These are phyloP conservation scores for Myopa testacea DNA, from an alignment of 2,888 invertebrate species.

Conservation along the genomic window DNA sequence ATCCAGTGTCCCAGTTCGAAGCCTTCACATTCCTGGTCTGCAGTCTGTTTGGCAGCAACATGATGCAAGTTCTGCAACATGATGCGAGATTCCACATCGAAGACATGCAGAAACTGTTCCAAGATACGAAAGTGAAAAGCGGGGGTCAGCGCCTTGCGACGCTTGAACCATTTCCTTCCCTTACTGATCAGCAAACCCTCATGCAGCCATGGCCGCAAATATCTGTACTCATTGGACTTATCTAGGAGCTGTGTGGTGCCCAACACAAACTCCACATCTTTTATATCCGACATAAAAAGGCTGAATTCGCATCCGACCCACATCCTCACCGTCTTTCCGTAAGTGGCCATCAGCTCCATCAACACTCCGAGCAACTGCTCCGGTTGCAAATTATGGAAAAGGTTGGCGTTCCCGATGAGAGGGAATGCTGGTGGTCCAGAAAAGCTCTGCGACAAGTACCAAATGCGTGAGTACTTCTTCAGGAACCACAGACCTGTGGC, in stretches of 20 bases:
- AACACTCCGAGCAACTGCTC: constrained; percentile 60
- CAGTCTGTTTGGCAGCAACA: constrained; percentile 48
- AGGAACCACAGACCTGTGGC: background rate
- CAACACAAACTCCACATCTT: constrained; percentile 51
- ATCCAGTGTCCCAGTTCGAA: constrained; percentile 71
- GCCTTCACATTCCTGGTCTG: constrained; percentile 70
- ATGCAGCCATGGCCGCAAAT: constrained; percentile 52
- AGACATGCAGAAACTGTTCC: constrained; percentile 76
- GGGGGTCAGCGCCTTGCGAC: constrained; percentile 79
- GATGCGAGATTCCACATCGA: constrained; percentile 73
- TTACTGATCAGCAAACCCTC: constrained; percentile 54
- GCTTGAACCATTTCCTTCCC: constrained; percentile 72
- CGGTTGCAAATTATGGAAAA: constrained; percentile 67
- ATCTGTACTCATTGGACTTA: constrained; percentile 52
- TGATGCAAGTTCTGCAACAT: constrained; percentile 63
- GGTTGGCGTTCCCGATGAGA: constrained; percentile 69
- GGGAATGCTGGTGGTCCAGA: constrained; percentile 67
- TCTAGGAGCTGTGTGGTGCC: constrained; percentile 45
- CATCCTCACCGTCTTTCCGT: constrained; percentile 51
- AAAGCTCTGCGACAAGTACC: constrained; percentile 48
- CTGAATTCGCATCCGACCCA: constrained; percentile 49
- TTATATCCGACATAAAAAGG: constrained; percentile 50
- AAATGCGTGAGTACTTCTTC: constrained; percentile 38
- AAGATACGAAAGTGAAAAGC: constrained; percentile 83
- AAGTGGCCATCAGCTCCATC: constrained; percentile 61